Conservation (phyloP, 2,797 vertebrate genomes). For the Borostomias antarcticus region DNA sequence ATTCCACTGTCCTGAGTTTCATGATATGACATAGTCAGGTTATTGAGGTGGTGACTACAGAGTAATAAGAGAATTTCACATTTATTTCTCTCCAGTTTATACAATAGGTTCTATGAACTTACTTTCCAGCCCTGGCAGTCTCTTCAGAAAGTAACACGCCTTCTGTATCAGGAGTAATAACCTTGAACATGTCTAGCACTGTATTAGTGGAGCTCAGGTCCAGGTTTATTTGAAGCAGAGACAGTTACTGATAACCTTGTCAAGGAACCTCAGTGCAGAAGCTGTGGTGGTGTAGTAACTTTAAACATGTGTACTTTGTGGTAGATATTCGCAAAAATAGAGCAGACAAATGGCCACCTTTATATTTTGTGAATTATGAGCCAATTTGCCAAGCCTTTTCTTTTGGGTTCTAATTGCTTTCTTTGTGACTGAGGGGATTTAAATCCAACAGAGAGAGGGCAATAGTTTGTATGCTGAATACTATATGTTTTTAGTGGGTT, state of each 20-base stretch:
- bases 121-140: slow-evolving; percentile 38
- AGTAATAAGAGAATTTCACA: slow-evolving; percentile 45
- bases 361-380: slow-evolving; percentile 50
- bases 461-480: background rate
- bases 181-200: slow-evolving; percentile 70
- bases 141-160: slow-evolving; percentile 39
- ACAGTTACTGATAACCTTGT: slow-evolving; percentile 69
- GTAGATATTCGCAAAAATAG: slow-evolving; percentile 46
- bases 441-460: slow-evolving; percentile 15
- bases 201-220: slow-evolving; percentile 65
- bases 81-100: slow-evolving; percentile 46
- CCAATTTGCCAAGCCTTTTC: slow-evolving; percentile 36
- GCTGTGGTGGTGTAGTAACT: slow-evolving; percentile 35
- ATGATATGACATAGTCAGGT: slow-evolving; percentile 47
- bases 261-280: slow-evolving; percentile 57
- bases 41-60: slow-evolving; percentile 40
- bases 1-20: slow-evolving; percentile 42
- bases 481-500: slow-evolving; percentile 4
- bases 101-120: slow-evolving; percentile 21
- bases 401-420: too few relatives aligned
- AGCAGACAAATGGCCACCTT: slow-evolving; percentile 48
- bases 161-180: slow-evolving; percentile 68
- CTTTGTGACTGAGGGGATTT: slow-evolving; percentile 20
- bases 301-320: slow-evolving; percentile 43
- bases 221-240: slow-evolving; percentile 62